phyloP scores from a whole-genome alignment of 2,113 vertebrate genomes.

The Triplophysa rosa region DNA sequence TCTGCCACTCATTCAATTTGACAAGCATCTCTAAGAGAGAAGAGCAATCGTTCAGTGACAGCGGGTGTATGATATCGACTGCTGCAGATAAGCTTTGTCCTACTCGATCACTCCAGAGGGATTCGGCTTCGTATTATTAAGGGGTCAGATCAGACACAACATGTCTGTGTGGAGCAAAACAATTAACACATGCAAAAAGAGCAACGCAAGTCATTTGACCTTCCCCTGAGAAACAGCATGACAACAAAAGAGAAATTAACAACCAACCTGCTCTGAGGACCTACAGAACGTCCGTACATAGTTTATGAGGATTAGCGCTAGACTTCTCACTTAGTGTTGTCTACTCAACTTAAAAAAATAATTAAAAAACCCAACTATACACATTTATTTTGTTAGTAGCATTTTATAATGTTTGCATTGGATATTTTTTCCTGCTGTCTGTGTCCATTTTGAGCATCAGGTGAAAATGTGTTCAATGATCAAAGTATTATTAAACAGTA shows the following conservation, averaged over 20 bases:
- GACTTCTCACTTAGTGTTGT: too few relatives aligned
- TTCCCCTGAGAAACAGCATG: not conserved
- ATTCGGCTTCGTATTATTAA: conserved; percentile 66
- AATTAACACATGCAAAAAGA: conserved; percentile 54
- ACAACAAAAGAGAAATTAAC: not conserved
- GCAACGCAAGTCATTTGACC: conserved; percentile 24
- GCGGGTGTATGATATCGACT: conserved; percentile 74
- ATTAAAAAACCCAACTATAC: too few relatives aligned
- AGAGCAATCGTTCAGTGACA: conserved; percentile 70
- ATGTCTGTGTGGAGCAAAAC: conserved; percentile 58
- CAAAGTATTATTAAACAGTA: too few relatives aligned
- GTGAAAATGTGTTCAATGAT: too few relatives aligned
- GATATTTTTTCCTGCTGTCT: too few relatives aligned
- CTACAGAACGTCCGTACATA: too few relatives aligned
- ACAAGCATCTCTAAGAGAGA: conserved; percentile 75
- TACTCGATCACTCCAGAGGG: conserved; percentile 70
- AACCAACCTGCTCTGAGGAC: not conserved
- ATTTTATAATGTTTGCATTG: too few relatives aligned
- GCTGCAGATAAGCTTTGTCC: conserved; percentile 68
- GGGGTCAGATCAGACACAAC: conserved; percentile 60
- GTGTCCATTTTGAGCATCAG: too few relatives aligned
- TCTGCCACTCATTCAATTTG: conserved; percentile 73
- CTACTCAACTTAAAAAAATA: too few relatives aligned
- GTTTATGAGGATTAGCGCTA: too few relatives aligned
- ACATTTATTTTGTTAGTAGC: too few relatives aligned